These are phyloP conservation scores for Quadriops clusia DNA, from an alignment of 2,888 invertebrate genomes.

Conservation along the genomic window DNA sequence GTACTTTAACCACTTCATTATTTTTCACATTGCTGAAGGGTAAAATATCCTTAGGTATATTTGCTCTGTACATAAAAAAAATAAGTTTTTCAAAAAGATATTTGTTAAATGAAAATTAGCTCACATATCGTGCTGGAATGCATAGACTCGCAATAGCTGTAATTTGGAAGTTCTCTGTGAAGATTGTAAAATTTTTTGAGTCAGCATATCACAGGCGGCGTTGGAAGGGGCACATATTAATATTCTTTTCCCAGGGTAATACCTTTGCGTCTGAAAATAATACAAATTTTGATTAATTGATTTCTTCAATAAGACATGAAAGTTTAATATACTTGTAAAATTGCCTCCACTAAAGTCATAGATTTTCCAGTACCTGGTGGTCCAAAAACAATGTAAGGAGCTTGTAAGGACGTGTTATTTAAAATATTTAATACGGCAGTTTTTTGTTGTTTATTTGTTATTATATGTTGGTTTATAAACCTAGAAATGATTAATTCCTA, in stretches of 20 bases:
- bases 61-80: slow-evolving; percentile 17
- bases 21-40: slow-evolving; percentile 28
- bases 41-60: slow-evolving; percentile 22
- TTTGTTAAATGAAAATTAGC: too few relatives aligned
- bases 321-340: slow-evolving; percentile 45
- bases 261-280: slow-evolving; percentile 23
- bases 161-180: slow-evolving; percentile 1
- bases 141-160: slow-evolving; percentile 3
- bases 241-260: slow-evolving; percentile 37
- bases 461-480: slow-evolving; percentile 34
- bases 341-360: slow-evolving; percentile 58
- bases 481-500: slow-evolving; percentile 18
- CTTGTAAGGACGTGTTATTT: slow-evolving; percentile 45
- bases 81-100: slow-evolving; percentile 5
- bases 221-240: slow-evolving; percentile 60
- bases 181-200: slow-evolving; percentile 31
- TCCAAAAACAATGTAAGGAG: slow-evolving; percentile 75
- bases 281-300: background rate
- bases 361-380: slow-evolving; percentile 79
- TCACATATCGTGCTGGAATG: slow-evolving; percentile 4
- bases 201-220: slow-evolving; percentile 58
- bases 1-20: slow-evolving; percentile 31
- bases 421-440: slow-evolving; percentile 57
- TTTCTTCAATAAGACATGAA: background rate
- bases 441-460: slow-evolving; percentile 47